phyloP scores from a whole-genome alignment of 2,113 vertebrate species.

The Aphelocoma coerulescens region DNA sequence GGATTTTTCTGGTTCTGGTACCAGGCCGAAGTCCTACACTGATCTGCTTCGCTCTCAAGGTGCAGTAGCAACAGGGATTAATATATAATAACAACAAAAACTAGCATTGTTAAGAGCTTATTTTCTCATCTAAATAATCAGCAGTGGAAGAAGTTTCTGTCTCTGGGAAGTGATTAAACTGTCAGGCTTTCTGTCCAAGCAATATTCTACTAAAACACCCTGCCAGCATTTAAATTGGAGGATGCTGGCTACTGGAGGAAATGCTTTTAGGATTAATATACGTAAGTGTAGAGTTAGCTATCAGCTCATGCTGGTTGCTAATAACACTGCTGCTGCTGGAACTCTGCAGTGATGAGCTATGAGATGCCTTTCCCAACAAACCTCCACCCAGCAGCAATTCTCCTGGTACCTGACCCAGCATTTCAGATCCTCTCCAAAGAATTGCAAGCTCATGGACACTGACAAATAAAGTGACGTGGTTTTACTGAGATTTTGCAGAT shows the following conservation, averaged over 20 bases:
- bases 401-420: not conserved
- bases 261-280: not conserved
- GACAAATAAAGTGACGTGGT: not conserved
- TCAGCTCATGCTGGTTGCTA: not conserved
- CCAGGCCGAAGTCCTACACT: not conserved
- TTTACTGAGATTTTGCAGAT: not conserved
- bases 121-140: constrained; percentile 12
- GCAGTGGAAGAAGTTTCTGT: not conserved
- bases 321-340: not conserved
- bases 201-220: constrained; percentile 1
- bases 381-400: not conserved
- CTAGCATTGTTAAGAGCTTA: not conserved
- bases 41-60: not conserved
- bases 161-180: constrained; percentile 9
- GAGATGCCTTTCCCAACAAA: not conserved
- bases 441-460: not conserved
- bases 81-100: not conserved
- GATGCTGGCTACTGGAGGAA: not conserved
- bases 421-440: not conserved
- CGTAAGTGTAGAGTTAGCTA: not conserved
- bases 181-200: not conserved
- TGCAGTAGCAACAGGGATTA: not conserved
- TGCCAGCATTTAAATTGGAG: not conserved
- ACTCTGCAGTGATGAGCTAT: not conserved
- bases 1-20: not conserved